These are phyloP conservation scores for Hyles lineata DNA, from an alignment of 2,888 invertebrate species.

Conservation along the genomic window DNA sequence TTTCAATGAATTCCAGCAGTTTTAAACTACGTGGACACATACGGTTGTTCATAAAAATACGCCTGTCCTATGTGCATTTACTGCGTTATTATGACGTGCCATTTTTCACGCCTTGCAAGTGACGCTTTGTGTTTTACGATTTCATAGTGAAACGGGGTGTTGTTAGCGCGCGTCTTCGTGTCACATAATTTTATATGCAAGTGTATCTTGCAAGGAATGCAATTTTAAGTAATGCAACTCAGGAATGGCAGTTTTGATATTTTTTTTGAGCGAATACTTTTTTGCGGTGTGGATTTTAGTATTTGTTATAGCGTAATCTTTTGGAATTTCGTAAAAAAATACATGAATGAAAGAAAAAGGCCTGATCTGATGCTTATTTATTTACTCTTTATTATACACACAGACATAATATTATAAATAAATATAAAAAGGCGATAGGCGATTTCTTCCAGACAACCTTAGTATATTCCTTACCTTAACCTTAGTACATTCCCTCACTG, in stretches of 20 bases:
- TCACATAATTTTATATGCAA: slow-evolving; percentile 1
- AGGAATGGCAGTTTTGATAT: background rate
- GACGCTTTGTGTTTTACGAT: slow-evolving; percentile 25
- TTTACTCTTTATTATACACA: too few relatives aligned
- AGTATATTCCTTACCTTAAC: too few relatives aligned
- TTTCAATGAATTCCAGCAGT: slow-evolving; percentile 1
- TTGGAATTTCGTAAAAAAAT: too few relatives aligned
- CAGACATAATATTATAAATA: too few relatives aligned
- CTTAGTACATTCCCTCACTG: too few relatives aligned
- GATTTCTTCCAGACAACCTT: too few relatives aligned
- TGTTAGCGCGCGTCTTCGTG: background rate
- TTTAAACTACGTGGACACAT: background rate
- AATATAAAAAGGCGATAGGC: too few relatives aligned
- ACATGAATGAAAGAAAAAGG: too few relatives aligned
- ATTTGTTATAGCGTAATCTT: too few relatives aligned
- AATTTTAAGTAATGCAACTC: background rate
- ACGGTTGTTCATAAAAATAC: slow-evolving; percentile 20
- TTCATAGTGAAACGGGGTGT: slow-evolving; percentile 15
- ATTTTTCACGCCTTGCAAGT: slow-evolving; percentile 22
- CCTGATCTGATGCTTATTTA: too few relatives aligned
- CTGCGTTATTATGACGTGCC: slow-evolving; percentile 11
- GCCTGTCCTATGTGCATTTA: background rate
- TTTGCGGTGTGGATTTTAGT: background rate
- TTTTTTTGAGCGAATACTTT: background rate
- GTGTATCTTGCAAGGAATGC: background rate